Base-by-base conservation (phyloP, 2,113 vertebrate genomes). In the Corvus moneduloides region DNA sequence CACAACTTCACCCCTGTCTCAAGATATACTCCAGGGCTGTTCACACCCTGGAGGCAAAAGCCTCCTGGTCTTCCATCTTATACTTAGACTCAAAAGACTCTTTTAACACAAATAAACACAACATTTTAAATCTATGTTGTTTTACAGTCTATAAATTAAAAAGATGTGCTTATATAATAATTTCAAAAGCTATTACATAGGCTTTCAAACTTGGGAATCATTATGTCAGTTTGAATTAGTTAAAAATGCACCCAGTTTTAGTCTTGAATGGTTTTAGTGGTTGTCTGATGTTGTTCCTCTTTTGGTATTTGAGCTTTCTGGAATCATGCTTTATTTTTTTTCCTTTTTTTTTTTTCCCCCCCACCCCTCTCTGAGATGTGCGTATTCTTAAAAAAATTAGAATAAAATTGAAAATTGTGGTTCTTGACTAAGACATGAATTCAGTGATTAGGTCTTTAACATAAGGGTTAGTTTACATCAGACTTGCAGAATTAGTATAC, bases 281-380 rank as follows among this genome's bases (percentile, higher is more conserved):
- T 61, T 18, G 16, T 17, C 27, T 10, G 2, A 7, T 59, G 5
- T 24, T 81, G 19, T 82, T 68, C 35, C 26, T 55, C 6, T 77
- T 78, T 68, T 78, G 35, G 10, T 74, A 48, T 27, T 68, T 81
- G 32, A 44, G 5, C 10, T 32, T 68, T 78, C 58, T 18, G 7
- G 4, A 32, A 21, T 46, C 1, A 16, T 26, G 7, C 14, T 0
- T 2, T 17, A n/a, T 21, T 35, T 16, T 77, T 52, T 37, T 37
- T 10, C 37, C 37, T 11, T 11, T 9, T 33, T 54, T 77, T 37
- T 49, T 56, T 27, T 28, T 16, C 5, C 9, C 37, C 37, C 37
- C 37, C 37, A 37, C 12, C 11, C 10, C 23, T 68, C 3, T 4
- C 18, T 27, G 5, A 67, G 8, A 24, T 13, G 13, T 24, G 20